phyloP scores from a whole-genome alignment of 2,113 vertebrate species.

The Pristiophorus japonicus region DNA sequence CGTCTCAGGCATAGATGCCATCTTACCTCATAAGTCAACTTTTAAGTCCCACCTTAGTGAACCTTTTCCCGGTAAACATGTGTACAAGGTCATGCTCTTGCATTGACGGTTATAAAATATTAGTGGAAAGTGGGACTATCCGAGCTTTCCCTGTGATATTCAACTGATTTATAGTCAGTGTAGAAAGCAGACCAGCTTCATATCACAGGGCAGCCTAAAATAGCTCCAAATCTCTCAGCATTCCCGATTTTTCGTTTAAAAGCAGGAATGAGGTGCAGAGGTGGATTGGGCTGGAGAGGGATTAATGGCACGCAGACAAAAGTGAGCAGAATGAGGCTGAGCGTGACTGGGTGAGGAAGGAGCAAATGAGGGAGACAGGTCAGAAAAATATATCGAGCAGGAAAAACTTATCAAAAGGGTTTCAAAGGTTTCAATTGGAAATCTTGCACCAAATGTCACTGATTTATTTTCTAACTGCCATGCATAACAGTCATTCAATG shows the following conservation, averaged over 20 bases:
- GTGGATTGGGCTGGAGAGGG: neutral
- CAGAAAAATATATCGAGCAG: neutral
- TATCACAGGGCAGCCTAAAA: neutral
- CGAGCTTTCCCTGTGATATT: neutral
- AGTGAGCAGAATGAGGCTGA: neutral
- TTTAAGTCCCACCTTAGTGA: neutral
- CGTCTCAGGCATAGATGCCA: neutral
- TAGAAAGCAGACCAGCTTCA: neutral
- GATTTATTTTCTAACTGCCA: neutral
- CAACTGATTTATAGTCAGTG: neutral
- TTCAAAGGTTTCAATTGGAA: neutral
- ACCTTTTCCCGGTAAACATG: neutral
- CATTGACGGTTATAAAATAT: neutral
- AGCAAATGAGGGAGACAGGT: neutral
- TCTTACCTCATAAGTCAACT: neutral
- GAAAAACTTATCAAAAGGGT: neutral
- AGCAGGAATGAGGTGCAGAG: neutral
- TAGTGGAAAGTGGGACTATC: neutral
- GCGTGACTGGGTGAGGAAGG: neutral
- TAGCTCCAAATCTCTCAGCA: neutral
- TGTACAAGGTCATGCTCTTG: neutral
- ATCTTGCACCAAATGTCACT: neutral
- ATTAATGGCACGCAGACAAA: neutral
- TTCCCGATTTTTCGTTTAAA: neutral
- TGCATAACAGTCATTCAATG: neutral